Evolutionary conservation across 92 coral and sea anemone species (phyloP), one percentile per base, ranked within the genome.

Genomic region (Epizoanthus scotinus): DNA sequence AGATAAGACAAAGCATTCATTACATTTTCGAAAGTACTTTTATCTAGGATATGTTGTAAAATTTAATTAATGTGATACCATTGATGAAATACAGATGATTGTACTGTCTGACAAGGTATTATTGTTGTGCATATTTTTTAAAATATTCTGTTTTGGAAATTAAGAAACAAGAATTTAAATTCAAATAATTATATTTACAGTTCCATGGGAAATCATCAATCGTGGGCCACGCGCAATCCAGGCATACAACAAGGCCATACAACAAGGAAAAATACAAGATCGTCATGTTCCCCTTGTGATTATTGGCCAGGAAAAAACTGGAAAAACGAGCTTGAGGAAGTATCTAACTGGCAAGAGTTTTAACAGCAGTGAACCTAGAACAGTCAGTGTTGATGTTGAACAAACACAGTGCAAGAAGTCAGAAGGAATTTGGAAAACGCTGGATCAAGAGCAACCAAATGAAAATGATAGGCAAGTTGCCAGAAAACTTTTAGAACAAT

Each of bases 231-330:
- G 18, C 13, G 75, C 60, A 22, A 13, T 47, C 36, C 34, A 42
- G 75, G 75, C 75, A 15, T 70, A 70, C 59, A 38, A 70, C n/a
- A 70, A 70, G 18, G 75, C 75, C 18, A 21, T 70, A 70, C 24
- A 70, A 49, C 20, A 70, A 49, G 75, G 75, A 7, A 70, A 70
- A 70, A 70, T 70, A 12, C 75, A 70, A 24, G 60, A 70, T 19
- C 52, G 53, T 10, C 75, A 70, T 28, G 15, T 70, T 49, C 75
- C 75, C 5, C 55, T 70, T 49, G 75, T 70, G 21, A 70, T 70
- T 70, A 57, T 70, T 70, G 75, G 75, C 52, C 75, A 70, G 52
- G 75, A 70, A 70, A 70, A 59, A 70, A 70, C 58, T 21, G 75
- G 75, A 3, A 70, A 70, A 22, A 70, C 75, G 17, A 70, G 75